Base-by-base conservation (phyloP, 2,113 vertebrate species). In the Odocoileus virginianus region DNA sequence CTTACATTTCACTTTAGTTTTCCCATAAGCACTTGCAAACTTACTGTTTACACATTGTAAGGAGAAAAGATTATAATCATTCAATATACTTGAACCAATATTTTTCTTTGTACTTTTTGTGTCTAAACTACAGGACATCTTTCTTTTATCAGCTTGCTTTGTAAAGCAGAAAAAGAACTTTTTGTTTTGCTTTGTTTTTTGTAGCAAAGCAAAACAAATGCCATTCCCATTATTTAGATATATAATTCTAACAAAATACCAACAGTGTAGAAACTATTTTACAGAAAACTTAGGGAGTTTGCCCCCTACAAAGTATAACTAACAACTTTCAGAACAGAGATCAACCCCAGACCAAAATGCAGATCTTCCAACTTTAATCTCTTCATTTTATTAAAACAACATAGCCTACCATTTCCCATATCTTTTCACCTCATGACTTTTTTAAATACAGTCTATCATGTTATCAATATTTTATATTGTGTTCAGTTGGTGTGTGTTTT, bases 1-100 rank as follows among this genome's bases (percentile, higher is more conserved):
- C 76, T 87, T 92, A 71, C 19, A 58, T 92, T 89, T 97, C 28
- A 76, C 52, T 50, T 89, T 82, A 40, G 82, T 86, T 94, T 92
- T 94, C 13, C 78, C 27, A 71, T 58, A n/a, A 6, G 55, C 47
- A 84, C 54, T 96, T 92, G 36, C 5, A 97, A 85, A 67, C 3
- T 21, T 47, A 55, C n/a, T 74, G 27, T 84, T 91, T 52, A 28
- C 8, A 30, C 74, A 21, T 36, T 82, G 45, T 79, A 91, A 84
- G 43, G 19, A 78, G 33, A 92, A 93, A 79, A 40, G 8, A 89
- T 71, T 30, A 64, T 7, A 76, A 4, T 64, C 54, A 30, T 13
- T 30, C 40, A 54, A 82, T 6, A 45, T 12, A 54, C 64, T 45
- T 1, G 0, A 57, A 93, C 57, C 28, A n/a, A 15, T 40, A 55